Percentiles rank a stretch among this genome's conserved stretches.
These are phyloP conservation scores for Chrysodeixis includens DNA, from an alignment of 2,888 invertebrate genomes.

Conservation along the genomic window DNA sequence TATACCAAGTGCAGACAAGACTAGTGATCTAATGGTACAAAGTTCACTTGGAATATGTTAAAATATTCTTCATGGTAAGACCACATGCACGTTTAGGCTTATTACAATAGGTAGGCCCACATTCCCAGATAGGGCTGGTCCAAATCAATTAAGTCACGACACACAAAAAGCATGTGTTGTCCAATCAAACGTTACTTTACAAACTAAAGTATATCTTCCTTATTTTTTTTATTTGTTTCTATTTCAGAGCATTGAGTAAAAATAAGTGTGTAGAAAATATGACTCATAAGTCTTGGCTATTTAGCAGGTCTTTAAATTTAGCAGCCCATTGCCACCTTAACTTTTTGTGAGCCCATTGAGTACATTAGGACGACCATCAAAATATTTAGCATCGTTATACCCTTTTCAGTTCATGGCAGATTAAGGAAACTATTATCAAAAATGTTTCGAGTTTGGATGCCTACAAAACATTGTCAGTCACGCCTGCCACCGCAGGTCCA, in stretches of 20 bases:
- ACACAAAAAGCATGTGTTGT: neutral
- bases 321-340: neutral
- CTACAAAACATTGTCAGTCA: conserved; percentile 1
- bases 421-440: conserved; percentile 4
- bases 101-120: neutral
- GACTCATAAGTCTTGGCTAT: too few species aligned
- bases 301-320: too few species aligned
- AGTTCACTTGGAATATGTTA: conserved; percentile 33
- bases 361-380: neutral
- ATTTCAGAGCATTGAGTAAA: too few species aligned
- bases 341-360: neutral
- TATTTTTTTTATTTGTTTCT: too few species aligned
- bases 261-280: too few species aligned
- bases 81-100: conserved; percentile 30
- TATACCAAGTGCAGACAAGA: neutral
- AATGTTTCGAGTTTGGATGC: neutral
- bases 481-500: neutral
- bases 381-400: neutral
- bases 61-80: conserved; percentile 35
- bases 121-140: conserved; percentile 29
- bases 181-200: neutral
- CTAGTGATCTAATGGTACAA: conserved; percentile 26
- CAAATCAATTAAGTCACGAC: conserved; percentile 24
- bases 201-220: neutral
- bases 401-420: conserved; percentile 2